phyloP scores from a whole-genome alignment of 2,797 vertebrate genomes.

The Vipera ursinii region DNA sequence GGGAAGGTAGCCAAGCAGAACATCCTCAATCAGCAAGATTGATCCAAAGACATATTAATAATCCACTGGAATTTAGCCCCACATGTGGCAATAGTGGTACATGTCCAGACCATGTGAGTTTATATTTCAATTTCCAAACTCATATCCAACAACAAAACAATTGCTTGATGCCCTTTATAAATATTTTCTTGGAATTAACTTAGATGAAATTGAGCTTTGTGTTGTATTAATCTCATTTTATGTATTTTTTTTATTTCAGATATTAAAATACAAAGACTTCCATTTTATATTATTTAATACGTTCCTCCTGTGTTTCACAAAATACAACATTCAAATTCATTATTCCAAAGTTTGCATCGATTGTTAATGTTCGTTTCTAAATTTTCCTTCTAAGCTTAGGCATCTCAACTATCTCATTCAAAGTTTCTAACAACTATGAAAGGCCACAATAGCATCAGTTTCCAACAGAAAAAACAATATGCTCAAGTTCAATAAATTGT shows the following conservation, averaged over 20 bases:
- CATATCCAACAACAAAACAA: background rate
- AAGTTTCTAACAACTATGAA: background rate
- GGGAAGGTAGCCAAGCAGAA: background rate
- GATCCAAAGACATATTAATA: background rate
- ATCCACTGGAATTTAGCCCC: background rate
- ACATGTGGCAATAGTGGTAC: background rate
- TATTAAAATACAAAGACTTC: background rate
- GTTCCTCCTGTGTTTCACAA: background rate
- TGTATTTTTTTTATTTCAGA: background rate
- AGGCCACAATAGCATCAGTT: background rate
- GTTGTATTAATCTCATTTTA: background rate
- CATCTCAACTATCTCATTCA: background rate
- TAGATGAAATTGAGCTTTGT: background rate
- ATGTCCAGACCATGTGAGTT: background rate
- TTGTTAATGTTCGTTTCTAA: background rate
- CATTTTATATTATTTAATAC: background rate
- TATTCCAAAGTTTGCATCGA: background rate
- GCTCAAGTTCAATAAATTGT: background rate
- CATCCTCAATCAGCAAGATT: background rate
- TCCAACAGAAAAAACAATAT: background rate
- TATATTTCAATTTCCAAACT: background rate
- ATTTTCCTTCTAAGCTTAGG: background rate
- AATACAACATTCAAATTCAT: background rate
- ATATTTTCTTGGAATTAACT: background rate
- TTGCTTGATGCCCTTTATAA: background rate